These are phyloP conservation scores for Gymnoscopelus braueri DNA, from an alignment of 2,797 vertebrate genomes.

Conservation along the genomic window DNA sequence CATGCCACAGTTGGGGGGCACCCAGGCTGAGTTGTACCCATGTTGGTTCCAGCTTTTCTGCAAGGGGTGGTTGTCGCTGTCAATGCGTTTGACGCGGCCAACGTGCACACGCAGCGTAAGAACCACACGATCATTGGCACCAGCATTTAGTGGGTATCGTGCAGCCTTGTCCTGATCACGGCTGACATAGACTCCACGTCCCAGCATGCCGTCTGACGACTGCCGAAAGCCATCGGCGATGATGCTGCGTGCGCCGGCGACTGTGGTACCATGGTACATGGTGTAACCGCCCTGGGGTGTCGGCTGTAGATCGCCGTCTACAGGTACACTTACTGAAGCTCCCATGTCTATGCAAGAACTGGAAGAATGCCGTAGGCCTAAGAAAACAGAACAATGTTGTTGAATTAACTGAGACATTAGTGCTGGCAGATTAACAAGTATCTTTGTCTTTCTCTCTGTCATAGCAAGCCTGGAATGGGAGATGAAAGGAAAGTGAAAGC, in stretches of 20 bases:
- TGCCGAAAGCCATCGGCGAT: slow-evolving; percentile 68
- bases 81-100: slow-evolving; percentile 75
- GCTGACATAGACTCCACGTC: slow-evolving; percentile 79
- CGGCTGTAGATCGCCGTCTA: no score
- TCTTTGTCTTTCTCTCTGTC: no score
- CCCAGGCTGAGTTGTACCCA: slow-evolving; percentile 80
- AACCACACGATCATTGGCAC: slow-evolving; percentile 53
- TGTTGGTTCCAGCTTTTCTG: slow-evolving; percentile 70
- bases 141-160: slow-evolving; percentile 64
- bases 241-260: slow-evolving; percentile 61
- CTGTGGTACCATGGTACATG: slow-evolving; percentile 79
- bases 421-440: no score
- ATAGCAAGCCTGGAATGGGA: no score
- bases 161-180: slow-evolving; percentile 74
- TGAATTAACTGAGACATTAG: no score
- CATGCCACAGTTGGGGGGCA: slow-evolving; percentile 80
- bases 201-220: slow-evolving; percentile 76
- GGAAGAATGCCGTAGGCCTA: no score
- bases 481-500: no score
- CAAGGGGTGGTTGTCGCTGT: slow-evolving; percentile 75
- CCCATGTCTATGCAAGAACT: no score
- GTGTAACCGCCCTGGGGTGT: slow-evolving; percentile 50
- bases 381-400: no score
- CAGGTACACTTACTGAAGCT: no score
- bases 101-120: slow-evolving; percentile 64